These are phyloP conservation scores for Pherbina coryleti DNA, from an alignment of 2,888 invertebrate genomes.

Conservation along the genomic window DNA sequence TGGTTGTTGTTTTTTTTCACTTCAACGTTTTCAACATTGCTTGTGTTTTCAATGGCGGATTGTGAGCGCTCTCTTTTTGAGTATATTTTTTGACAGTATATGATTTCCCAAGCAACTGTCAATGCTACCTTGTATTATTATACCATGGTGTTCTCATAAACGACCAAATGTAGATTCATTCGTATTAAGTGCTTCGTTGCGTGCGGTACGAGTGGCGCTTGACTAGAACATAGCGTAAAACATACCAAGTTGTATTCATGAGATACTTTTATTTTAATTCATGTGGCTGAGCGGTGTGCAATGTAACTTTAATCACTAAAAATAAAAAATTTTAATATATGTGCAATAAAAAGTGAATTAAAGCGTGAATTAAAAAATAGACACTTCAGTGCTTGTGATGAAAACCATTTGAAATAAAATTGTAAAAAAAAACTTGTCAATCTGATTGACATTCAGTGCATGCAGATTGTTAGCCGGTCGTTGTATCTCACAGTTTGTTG, in stretches of 20 bases:
- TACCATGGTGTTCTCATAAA: slow-evolving; percentile 18
- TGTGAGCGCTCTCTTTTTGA: too few relatives aligned
- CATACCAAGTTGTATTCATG: neutral
- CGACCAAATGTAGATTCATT: slow-evolving; percentile 23
- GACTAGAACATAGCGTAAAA: neutral
- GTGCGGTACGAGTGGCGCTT: slow-evolving; percentile 30
- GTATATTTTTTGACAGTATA: too few relatives aligned
- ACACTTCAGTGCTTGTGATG: neutral
- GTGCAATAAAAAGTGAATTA: neutral
- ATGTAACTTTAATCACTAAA: neutral
- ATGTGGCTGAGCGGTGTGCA: neutral
- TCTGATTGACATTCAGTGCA: neutral
- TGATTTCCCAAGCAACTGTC: too few relatives aligned
- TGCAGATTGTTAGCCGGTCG: slow-evolving; percentile 11
- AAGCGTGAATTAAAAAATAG: neutral
- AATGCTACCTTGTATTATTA: too few relatives aligned
- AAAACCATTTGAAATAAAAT: neutral
- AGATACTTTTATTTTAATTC: neutral
- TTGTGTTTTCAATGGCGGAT: too few relatives aligned
- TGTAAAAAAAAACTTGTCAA: neutral
- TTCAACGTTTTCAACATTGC: too few relatives aligned
- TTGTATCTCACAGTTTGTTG: neutral
- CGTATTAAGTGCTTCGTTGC: slow-evolving; percentile 34
- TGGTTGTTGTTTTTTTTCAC: too few relatives aligned
- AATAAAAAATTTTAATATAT: neutral